Evolutionary conservation across 2,888 invertebrate species (phyloP).

Genomic region (Philereme transversata): DNA sequence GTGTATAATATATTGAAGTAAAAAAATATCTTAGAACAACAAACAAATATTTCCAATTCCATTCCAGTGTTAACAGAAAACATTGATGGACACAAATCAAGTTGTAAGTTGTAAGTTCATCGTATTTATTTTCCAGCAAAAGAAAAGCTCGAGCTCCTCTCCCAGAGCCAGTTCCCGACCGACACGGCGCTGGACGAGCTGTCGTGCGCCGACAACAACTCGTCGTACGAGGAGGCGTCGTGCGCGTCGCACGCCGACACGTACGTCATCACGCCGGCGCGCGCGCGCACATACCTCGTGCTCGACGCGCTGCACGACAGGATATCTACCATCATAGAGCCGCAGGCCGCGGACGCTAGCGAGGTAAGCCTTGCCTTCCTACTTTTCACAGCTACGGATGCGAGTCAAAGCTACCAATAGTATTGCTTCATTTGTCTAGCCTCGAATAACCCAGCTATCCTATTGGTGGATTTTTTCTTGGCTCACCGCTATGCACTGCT

Average conservation of each 20-base stretch:
- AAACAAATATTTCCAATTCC: too few species aligned
- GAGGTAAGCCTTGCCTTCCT: slow-evolving; percentile 27
- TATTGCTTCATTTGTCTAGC: too few species aligned
- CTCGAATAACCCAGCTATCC: too few species aligned
- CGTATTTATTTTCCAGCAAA: slow-evolving; percentile 46
- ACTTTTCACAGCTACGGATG: too few species aligned
- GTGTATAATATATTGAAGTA: too few species aligned
- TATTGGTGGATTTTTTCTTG: too few species aligned
- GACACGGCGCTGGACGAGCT: slow-evolving; percentile 56
- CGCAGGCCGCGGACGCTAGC: slow-evolving; percentile 28
- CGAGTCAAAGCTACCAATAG: too few species aligned
- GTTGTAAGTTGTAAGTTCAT: too few species aligned
- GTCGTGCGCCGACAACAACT: slow-evolving; percentile 48
- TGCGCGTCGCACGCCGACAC: slow-evolving; percentile 53
- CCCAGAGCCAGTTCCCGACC: slow-evolving; percentile 46
- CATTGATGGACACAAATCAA: too few species aligned
- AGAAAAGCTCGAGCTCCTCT: slow-evolving; percentile 61
- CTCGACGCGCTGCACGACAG: slow-evolving; percentile 60
- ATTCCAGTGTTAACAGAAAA: too few species aligned
- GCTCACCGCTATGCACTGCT: too few species aligned
- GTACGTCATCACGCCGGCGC: slow-evolving; percentile 72
- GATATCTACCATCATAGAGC: slow-evolving; percentile 58
- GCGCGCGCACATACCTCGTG: slow-evolving; percentile 66
- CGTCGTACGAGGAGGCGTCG: slow-evolving; percentile 43
- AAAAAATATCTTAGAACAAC: too few species aligned